Evolutionary conservation across 2,797 vertebrate genomes (phyloP).

Genomic region (Micrastur ruficollis): DNA sequence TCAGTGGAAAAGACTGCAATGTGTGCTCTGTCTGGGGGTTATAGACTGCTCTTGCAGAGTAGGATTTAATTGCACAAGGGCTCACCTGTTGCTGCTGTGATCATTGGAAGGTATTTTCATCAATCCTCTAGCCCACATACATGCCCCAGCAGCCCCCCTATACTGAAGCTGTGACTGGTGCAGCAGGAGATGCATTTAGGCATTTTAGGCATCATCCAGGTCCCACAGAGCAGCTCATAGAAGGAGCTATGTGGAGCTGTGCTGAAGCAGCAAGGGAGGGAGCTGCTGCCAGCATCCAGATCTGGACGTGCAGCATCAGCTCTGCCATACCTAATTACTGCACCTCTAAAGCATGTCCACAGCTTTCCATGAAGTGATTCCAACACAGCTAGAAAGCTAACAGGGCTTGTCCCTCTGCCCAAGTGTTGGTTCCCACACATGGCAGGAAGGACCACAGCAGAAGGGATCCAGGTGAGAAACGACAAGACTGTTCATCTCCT

Average conservation of each 20-base stretch:
- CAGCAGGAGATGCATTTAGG: not conserved
- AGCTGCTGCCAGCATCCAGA: not conserved
- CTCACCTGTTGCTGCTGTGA: not conserved
- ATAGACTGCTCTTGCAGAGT: not conserved
- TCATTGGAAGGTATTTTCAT: not conserved
- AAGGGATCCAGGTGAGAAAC: not conserved
- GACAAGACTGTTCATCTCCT: not conserved
- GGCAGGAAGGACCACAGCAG: not conserved
- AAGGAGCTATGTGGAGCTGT: not conserved
- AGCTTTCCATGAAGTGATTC: not conserved
- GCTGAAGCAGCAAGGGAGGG: not conserved
- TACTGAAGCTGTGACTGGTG: not conserved
- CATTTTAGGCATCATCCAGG: not conserved
- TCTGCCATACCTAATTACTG: not conserved
- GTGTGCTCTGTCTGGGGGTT: not conserved
- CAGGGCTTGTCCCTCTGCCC: not conserved
- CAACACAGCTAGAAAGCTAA: not conserved
- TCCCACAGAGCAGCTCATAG: not conserved
- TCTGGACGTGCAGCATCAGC: not conserved
- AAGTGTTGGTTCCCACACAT: rapidly evolving
- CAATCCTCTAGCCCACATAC: not conserved
- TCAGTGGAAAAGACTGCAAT: not conserved
- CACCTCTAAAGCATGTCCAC: not conserved
- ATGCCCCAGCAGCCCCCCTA: not conserved
- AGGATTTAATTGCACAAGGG: not conserved